Percentiles rank a stretch among this genome's conserved stretches.
Evolutionary conservation across 2,888 invertebrate species (phyloP).

Genomic region (Caradrina kadenii): DNA sequence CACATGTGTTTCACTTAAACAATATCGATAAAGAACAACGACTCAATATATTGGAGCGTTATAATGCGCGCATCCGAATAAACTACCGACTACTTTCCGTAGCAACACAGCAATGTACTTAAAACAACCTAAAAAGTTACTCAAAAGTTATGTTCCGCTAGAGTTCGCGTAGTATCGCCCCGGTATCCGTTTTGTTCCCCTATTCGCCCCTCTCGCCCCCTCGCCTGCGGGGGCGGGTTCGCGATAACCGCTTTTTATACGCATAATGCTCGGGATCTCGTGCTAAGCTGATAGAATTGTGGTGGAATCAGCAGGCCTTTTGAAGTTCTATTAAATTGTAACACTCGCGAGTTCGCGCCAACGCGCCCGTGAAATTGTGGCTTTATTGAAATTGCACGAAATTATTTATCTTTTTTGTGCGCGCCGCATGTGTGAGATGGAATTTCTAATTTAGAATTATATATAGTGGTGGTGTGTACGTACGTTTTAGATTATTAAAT

Average conservation of each 20-base stretch:
- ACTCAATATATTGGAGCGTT: slow-evolving; percentile 56
- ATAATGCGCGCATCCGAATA: slow-evolving; percentile 65
- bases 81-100: slow-evolving; percentile 66
- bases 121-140: slow-evolving; percentile 78
- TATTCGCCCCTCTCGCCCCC: slow-evolving; percentile 46
- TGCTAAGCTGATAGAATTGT: slow-evolving; percentile 90
- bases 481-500: slow-evolving; percentile 58
- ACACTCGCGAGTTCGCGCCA: slow-evolving; percentile 88
- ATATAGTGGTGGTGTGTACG: slow-evolving; percentile 50
- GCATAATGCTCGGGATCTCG: slow-evolving; percentile 88
- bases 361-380: slow-evolving; percentile 88
- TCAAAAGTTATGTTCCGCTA: slow-evolving; percentile 73
- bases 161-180: slow-evolving; percentile 70
- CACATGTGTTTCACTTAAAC: slow-evolving; percentile 69
- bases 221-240: slow-evolving; percentile 65
- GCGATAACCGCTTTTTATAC: slow-evolving; percentile 90
- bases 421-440: slow-evolving; percentile 64
- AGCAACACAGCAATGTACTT: slow-evolving; percentile 80
- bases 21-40: slow-evolving; percentile 42
- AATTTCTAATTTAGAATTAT: slow-evolving; percentile 66
- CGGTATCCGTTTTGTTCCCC: slow-evolving; percentile 69
- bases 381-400: slow-evolving; percentile 86
- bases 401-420: slow-evolving; percentile 81
- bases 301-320: slow-evolving; percentile 89
- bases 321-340: slow-evolving; percentile 90